phyloP scores from a whole-genome alignment of 1,140 invertebrate species.

The Carcinoscorpius rotundicauda region DNA sequence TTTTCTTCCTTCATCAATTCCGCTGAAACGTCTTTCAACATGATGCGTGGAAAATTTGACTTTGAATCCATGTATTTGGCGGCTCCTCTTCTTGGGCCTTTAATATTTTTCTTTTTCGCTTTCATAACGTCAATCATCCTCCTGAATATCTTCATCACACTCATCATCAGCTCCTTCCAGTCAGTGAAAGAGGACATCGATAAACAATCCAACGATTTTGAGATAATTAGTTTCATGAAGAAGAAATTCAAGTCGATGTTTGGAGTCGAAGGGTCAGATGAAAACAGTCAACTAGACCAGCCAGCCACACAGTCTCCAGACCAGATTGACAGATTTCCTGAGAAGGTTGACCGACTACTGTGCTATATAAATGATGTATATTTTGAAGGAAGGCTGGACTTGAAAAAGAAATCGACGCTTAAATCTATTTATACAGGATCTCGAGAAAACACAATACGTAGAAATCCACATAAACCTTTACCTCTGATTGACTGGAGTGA shows the following conservation, averaged over 20 bases:
- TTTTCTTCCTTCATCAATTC: constrained; percentile 40
- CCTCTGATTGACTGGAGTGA: too few relatives aligned
- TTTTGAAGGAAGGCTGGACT: constrained; percentile 30
- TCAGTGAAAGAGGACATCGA: constrained; percentile 29
- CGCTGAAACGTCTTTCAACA: constrained; percentile 39
- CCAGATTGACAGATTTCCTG: constrained; percentile 32
- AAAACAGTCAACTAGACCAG: constrained; percentile 3
- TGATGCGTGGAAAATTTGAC: constrained; percentile 44
- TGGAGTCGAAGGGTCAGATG: background rate
- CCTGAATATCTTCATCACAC: constrained; percentile 45
- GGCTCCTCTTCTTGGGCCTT: constrained; percentile 35
- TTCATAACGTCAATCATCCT: constrained; percentile 40
- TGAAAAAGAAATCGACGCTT: constrained; percentile 25
- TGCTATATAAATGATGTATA: constrained; percentile 36
- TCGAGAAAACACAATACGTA: too few relatives aligned
- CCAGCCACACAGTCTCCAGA: constrained; percentile 7
- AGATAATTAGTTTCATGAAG: constrained; percentile 37
- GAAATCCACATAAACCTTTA: too few relatives aligned
- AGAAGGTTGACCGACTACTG: constrained; percentile 35
- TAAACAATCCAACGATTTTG: constrained; percentile 36
- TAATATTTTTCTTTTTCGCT: constrained; percentile 42
- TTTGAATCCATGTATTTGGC: constrained; percentile 37
- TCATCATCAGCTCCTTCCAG: constrained; percentile 42
- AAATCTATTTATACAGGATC: constrained; percentile 2
- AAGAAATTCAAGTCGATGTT: constrained; percentile 28